Base-by-base conservation (phyloP, 2,797 vertebrate genomes). In the Tympanoctomys barrerae region DNA sequence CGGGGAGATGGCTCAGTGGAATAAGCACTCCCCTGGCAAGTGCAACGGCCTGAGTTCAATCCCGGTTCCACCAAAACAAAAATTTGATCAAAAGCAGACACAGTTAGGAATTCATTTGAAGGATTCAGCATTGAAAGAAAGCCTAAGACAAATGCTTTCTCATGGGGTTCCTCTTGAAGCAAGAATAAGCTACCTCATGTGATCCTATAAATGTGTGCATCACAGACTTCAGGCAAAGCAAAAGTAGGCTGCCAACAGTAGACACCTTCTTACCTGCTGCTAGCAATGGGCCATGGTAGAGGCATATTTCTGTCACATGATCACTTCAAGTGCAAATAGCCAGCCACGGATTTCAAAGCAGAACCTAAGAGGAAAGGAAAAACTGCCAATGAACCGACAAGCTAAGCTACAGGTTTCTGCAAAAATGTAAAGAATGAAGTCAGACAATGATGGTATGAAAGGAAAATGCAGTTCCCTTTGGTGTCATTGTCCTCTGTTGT, bases 81-180 rank as follows among this genome's bases (percentile, higher is more conserved):
- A 42, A 42, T 42, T 42, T 42, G 42, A 42, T 42, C 42, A 42
- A 42, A 42, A 42, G 42, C 42, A 42, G 42, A 42, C 42, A 42
- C 42, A 42, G 71, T 96, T 94, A 88, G 54, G 91, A 94, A 88
- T 88, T 26, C 36, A 85, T 49, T 92, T 84, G 79, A 31, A 95
- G n/a, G 70, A 19, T 54, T 94, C 94, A 96, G 64, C 78, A 93
- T 88, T 78, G 79, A 81, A 96, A 93, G 85, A 94, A 95, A 80
- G 54, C 77, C 46, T 70, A 79, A 91, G 66, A 61, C 61, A 91
- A 97, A 87, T 59, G 28, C 16, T 91, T 96, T 86, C 49, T 93
- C 6, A 33, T 36, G 73, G 0, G 42, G 49, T 79, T 80, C 61
- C 61, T 94, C 94, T 96, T 83, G 36, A 89, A 95, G 96, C 16